Percentiles rank a stretch among this genome's conserved stretches.
Evolutionary conservation across 2,888 invertebrate species (phyloP).

Genomic region (Kuschelorhynchus macadamiae): DNA sequence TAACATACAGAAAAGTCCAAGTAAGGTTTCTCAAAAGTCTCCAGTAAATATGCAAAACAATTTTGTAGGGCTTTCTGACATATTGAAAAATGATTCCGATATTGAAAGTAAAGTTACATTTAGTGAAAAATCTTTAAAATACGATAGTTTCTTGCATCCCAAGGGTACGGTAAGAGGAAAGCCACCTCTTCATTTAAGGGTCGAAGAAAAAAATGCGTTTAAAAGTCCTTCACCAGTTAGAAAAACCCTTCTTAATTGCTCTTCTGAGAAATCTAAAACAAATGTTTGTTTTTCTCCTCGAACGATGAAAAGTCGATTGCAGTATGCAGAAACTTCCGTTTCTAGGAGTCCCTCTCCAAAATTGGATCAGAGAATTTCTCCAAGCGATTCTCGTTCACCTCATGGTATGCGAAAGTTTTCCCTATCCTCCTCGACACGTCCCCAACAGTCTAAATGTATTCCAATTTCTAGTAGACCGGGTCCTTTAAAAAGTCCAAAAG

Average conservation of each 20-base stretch:
- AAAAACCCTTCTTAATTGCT: neutral
- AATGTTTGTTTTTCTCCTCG: slow-evolving; percentile 1
- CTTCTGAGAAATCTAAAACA: no score
- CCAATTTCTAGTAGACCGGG: neutral
- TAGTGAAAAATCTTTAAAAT: slow-evolving; percentile 49
- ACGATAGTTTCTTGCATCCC: neutral
- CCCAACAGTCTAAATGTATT: slow-evolving; percentile 7
- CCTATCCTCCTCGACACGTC: slow-evolving; percentile 48
- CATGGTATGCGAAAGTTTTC: slow-evolving; percentile 69
- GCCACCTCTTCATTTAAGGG: slow-evolving; percentile 20
- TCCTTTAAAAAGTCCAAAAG: slow-evolving; percentile 9
- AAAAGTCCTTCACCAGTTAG: slow-evolving; percentile 50
- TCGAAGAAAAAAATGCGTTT: slow-evolving; percentile 39
- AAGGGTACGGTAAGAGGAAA: slow-evolving; percentile 28
- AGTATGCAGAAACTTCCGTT: neutral
- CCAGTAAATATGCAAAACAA: slow-evolving; percentile 9
- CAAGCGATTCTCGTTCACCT: slow-evolving; percentile 4
- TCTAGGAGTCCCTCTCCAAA: slow-evolving; percentile 20
- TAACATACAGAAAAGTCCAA: no score
- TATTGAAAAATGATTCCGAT: slow-evolving; percentile 43
- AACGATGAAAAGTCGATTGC: neutral
- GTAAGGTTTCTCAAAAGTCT: neutral
- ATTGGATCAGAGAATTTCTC: slow-evolving; percentile 33
- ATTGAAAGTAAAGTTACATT: slow-evolving; percentile 58
- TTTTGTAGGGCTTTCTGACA: slow-evolving; percentile 54